phyloP scores from a whole-genome alignment of 1,140 invertebrate genomes.

The Lasioglossum albipes region DNA sequence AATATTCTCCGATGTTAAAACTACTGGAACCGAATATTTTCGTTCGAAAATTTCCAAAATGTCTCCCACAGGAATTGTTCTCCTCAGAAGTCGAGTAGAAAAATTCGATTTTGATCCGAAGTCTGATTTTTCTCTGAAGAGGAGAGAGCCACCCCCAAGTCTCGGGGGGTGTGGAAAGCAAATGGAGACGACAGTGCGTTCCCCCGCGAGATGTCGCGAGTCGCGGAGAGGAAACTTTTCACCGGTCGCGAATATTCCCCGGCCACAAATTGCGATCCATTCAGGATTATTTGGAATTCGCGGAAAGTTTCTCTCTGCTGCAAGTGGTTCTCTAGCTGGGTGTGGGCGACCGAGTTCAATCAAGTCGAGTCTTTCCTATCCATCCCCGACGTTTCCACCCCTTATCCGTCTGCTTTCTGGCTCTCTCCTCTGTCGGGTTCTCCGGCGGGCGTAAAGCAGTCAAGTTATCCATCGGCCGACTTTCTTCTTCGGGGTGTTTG shows the following conservation, averaged over 20 bases:
- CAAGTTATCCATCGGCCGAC: conserved; percentile 38
- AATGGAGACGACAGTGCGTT: not conserved
- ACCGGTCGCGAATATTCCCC: conserved; percentile 63
- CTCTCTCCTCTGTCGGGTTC: conserved; percentile 10
- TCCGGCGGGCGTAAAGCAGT: not conserved
- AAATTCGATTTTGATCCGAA: too few relatives aligned
- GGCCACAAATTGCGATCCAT: conserved; percentile 76
- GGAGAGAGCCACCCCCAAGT: not conserved
- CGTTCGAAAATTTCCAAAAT: too few relatives aligned
- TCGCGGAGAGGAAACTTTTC: conserved; percentile 65
- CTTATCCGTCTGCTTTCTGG: not conserved
- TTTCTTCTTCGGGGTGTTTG: not conserved
- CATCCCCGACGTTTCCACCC: conserved; percentile 30
- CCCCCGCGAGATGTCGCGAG: conserved; percentile 38
- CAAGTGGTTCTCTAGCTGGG: conserved; percentile 62
- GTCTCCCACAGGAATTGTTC: too few relatives aligned
- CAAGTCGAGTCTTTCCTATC: conserved; percentile 73
- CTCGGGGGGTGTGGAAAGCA: not conserved
- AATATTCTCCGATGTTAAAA: too few relatives aligned
- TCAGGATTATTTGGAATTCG: conserved; percentile 77
- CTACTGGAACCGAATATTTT: too few relatives aligned
- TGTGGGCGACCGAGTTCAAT: conserved; percentile 73
- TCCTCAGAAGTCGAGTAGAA: too few relatives aligned
- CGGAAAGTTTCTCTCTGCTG: conserved; percentile 65
- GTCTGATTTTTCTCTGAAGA: too few relatives aligned